Evolutionary conservation across 2,113 vertebrate genomes (phyloP).

Genomic region (Chiloscyllium plagiosum): DNA sequence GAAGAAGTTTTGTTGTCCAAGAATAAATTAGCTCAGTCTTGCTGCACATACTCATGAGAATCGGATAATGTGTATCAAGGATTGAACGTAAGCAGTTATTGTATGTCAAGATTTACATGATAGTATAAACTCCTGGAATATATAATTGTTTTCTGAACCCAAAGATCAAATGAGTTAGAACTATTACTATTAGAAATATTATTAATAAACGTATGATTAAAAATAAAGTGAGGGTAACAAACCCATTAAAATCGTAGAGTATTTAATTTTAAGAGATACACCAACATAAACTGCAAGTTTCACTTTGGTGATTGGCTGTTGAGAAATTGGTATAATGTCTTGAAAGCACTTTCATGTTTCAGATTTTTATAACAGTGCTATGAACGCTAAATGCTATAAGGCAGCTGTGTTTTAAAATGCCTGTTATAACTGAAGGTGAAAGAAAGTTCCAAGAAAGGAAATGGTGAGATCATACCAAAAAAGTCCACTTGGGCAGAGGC

Average conservation of each 20-base stretch:
- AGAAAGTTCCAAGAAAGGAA: too few relatives aligned
- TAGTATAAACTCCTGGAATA: neutral
- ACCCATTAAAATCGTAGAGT: neutral
- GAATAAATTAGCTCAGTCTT: constrained; percentile 45
- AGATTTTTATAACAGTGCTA: too few relatives aligned
- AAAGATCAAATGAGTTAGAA: neutral
- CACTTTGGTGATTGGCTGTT: neutral
- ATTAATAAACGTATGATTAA: neutral
- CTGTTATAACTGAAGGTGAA: too few relatives aligned
- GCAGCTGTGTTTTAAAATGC: too few relatives aligned
- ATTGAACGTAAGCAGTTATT: neutral
- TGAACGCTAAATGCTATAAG: neutral
- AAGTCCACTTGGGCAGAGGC: too few relatives aligned
- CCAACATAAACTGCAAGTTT: neutral
- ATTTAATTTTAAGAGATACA: neutral
- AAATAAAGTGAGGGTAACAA: neutral
- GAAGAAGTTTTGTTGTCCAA: constrained; percentile 33
- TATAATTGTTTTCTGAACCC: neutral
- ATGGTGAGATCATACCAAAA: too few relatives aligned
- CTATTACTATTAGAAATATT: neutral
- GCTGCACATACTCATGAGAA: constrained; percentile 44
- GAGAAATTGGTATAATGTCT: neutral
- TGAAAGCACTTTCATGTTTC: neutral
- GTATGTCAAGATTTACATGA: neutral
- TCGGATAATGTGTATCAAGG: neutral